Base-by-base conservation (phyloP, 2,888 invertebrate species). In the Dryobotodes eremita region DNA sequence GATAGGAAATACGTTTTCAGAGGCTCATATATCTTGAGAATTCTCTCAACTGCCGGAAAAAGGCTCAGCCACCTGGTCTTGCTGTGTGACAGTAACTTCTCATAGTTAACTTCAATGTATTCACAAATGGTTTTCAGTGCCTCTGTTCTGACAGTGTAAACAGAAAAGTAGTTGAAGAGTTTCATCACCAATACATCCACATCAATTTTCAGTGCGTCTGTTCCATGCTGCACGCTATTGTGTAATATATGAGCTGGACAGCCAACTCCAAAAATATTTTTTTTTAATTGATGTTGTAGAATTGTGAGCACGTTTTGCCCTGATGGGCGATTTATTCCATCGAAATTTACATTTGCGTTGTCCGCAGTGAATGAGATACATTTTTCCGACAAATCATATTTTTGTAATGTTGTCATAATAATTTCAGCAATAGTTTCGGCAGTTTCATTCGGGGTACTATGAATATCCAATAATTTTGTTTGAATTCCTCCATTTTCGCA, bases 271-370 rank as follows among this genome's bases (percentile, higher is more conserved):
- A 85, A 68, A 65, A 88, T 70, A 46, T 86, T 57, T 62, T 80
- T 80, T n/a, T 80, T 53, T 53, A 80, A 66, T 71, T 57, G 50
- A 26, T 77, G 65, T 74, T 75, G 23, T n/a, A 80, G 50, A n/a
- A 61, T 62, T 73, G 77, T 65, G 71, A 80, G 78, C 48, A 89
- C 83, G 79, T 90, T 90, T 75, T 73, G 62, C 31, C 72, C 73
- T 42, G 80, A 55, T 78, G 55, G 79, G 23, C 89, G 79, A 68
- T 83, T 65, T 64, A 87, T 74, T 2, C 90, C 89, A 68, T 88
- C 90, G 62, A 90, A 90, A 83, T 90, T 90, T n/a, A 84, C 84
- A 79, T 90, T 91, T 23, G 83, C 83, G 81, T 90, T 90, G 71
- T 90, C 89, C 31, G 77, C 80, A 74, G 77, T 77, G 64, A 83